Conservation (phyloP, 2,113 vertebrate genomes). For the Dolichotis patagonum region DNA sequence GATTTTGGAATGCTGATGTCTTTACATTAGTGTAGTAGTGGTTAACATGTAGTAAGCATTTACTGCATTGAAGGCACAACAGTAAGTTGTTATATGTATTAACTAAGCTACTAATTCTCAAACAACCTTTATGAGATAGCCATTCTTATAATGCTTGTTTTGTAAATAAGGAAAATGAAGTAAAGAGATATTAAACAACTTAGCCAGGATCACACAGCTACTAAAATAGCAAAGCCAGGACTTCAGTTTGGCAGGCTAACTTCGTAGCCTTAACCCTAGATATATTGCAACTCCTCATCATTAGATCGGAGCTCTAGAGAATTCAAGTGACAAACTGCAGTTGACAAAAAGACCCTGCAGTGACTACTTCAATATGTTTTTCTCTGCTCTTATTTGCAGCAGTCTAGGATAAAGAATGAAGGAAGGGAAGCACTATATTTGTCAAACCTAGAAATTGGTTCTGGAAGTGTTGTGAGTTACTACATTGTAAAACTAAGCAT, state of each 20-base stretch:
- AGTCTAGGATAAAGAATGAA: neutral
- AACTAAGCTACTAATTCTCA: neutral
- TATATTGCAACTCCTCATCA: neutral
- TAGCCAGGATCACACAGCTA: neutral
- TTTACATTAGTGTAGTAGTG: no score
- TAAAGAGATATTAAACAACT: neutral
- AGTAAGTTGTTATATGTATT: neutral
- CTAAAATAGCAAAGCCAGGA: neutral
- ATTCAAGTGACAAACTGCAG: neutral
- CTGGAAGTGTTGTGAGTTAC: neutral
- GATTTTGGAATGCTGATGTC: neutral
- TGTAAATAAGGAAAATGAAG: conserved; percentile 6
- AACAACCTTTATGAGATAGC: neutral
- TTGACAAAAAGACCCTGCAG: neutral
- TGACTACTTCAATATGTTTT: neutral
- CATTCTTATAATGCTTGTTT: neutral
- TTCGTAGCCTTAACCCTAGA: neutral
- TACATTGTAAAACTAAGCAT: neutral
- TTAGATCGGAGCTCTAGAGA: neutral
- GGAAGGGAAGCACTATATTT: neutral
- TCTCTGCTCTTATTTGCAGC: neutral
- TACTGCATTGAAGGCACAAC: neutral
- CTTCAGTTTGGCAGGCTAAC: neutral
- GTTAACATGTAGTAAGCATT: neutral
- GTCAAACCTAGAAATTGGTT: neutral